These are phyloP conservation scores for Gymnosoma rotundatum DNA, from an alignment of 2,888 invertebrate species.

Conservation along the genomic window DNA sequence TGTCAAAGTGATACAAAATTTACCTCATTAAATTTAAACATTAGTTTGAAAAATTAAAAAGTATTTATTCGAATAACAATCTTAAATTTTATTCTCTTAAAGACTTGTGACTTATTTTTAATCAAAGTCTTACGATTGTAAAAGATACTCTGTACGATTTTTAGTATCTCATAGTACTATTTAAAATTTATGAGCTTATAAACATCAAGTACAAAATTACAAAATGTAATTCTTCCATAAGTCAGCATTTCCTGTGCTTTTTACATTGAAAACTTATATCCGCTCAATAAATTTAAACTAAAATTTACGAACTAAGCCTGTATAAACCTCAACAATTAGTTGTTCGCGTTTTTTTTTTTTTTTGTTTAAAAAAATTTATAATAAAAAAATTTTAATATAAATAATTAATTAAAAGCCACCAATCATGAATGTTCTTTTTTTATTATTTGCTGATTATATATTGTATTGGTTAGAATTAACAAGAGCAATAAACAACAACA, in stretches of 20 bases:
- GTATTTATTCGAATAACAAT: too few relatives aligned
- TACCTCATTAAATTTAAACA: too few relatives aligned
- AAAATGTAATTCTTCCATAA: neutral
- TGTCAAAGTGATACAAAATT: too few relatives aligned
- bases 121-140: too few relatives aligned
- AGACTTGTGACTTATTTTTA: too few relatives aligned
- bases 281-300: constrained; percentile 18
- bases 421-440: constrained; percentile 56
- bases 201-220: too few relatives aligned
- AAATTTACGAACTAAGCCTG: constrained; percentile 34
- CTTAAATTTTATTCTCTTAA: too few relatives aligned
- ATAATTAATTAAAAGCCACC: constrained; percentile 65
- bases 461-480: constrained; percentile 57
- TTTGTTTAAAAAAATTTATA: neutral
- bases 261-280: constrained; percentile 9
- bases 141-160: too few relatives aligned
- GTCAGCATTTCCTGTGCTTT: constrained; percentile 4
- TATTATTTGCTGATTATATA: constrained; percentile 50
- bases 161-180: too few relatives aligned
- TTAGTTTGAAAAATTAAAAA: too few relatives aligned
- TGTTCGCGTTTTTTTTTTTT: constrained; percentile 1
- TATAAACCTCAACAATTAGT: constrained; percentile 49
- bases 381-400: constrained; percentile 49
- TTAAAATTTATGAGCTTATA: too few relatives aligned
- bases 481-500: constrained; percentile 11